Percentiles rank a stretch among this genome's conserved stretches.
These are phyloP conservation scores for Portunus trituberculatus DNA, from an alignment of 1,140 invertebrate species.

Conservation along the genomic window DNA sequence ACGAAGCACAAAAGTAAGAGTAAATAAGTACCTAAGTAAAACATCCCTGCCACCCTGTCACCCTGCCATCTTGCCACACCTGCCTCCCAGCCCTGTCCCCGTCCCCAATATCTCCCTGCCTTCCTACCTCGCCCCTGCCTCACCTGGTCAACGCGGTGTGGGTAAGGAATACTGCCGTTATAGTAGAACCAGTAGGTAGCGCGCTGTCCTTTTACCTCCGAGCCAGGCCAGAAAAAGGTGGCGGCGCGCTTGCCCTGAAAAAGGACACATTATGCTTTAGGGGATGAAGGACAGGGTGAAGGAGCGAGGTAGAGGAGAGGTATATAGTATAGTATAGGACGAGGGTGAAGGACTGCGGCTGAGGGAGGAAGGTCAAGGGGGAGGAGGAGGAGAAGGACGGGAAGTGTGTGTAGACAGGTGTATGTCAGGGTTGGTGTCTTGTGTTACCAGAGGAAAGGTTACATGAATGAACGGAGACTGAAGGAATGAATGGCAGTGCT, in stretches of 20 bases:
- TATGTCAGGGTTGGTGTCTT: too few species aligned
- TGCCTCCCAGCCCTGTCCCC: too few species aligned
- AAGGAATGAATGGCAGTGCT: too few species aligned
- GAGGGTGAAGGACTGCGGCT: not conserved
- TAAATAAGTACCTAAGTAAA: not conserved
- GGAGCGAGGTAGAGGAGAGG: not conserved
- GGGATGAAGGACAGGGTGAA: not conserved
- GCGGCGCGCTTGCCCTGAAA: slow-evolving; percentile 77
- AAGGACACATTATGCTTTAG: not conserved
- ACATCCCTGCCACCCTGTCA: not conserved
- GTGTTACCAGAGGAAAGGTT: too few species aligned
- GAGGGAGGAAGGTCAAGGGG: not conserved
- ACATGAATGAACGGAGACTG: too few species aligned
- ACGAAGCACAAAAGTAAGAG: not conserved
- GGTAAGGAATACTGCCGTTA: slow-evolving; percentile 82
- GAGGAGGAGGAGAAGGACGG: not conserved
- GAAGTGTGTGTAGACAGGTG: not conserved
- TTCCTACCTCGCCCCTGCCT: not conserved
- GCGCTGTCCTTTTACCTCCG: slow-evolving; percentile 74
- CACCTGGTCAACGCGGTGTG: slow-evolving; percentile 81
- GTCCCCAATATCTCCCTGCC: too few species aligned
- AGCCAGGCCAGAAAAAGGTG: slow-evolving; percentile 78
- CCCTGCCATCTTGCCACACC: not conserved
- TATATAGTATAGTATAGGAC: not conserved
- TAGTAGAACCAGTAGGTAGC: slow-evolving; percentile 75